These are phyloP conservation scores for Pachliopta kotzebuea DNA, from an alignment of 2,888 invertebrate species.

Conservation along the genomic window DNA sequence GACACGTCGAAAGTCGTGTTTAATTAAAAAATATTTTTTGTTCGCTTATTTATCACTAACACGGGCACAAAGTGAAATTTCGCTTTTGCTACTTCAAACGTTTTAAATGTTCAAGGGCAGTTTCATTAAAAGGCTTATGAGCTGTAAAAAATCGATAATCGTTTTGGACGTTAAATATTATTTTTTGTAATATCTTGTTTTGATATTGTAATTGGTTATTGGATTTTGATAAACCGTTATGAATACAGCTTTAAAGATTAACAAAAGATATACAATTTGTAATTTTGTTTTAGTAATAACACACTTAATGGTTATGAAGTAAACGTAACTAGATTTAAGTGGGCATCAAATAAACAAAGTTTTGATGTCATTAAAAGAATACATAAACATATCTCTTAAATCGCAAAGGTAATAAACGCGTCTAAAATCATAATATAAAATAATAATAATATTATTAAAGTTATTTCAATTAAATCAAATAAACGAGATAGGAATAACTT, in stretches of 20 bases:
- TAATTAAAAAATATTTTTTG: constrained; percentile 19
- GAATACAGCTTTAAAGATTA: neutral
- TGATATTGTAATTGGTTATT: neutral
- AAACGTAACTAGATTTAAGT: too few species aligned
- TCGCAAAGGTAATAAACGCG: too few species aligned
- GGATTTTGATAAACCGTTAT: neutral
- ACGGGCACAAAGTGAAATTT: constrained; percentile 25
- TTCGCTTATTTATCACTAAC: constrained; percentile 22
- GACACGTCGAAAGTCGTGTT: constrained; percentile 13
- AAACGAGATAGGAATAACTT: too few species aligned
- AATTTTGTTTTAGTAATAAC: too few species aligned
- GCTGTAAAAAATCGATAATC: constrained; percentile 1
- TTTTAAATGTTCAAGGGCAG: constrained; percentile 27
- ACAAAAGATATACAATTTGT: too few species aligned
- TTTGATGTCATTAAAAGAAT: too few species aligned
- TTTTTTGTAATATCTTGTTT: neutral
- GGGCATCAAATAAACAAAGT: too few species aligned
- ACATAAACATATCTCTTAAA: too few species aligned
- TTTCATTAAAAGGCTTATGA: constrained; percentile 23
- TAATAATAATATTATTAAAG: too few species aligned
- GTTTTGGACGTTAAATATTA: constrained; percentile 4
- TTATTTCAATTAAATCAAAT: too few species aligned
- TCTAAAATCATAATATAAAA: too few species aligned
- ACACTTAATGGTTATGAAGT: too few species aligned
- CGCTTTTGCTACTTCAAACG: constrained; percentile 19